Evolutionary conservation across 2,113 vertebrate species (phyloP), one percentile per base, ranked within the genome.

Genomic region (Urocolius indicus): DNA sequence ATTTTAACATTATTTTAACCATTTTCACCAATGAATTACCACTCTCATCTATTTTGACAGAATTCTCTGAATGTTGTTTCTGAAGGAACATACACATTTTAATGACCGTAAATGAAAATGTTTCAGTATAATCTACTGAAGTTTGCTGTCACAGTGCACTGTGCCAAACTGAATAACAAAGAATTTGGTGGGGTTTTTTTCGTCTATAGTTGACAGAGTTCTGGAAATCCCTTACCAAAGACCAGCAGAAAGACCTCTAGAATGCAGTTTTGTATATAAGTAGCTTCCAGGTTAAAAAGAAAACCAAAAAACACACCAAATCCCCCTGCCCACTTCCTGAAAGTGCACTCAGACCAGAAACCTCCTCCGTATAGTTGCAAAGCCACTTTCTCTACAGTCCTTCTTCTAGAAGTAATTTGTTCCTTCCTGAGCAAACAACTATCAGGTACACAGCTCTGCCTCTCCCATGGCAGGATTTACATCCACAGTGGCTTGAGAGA

Each of bases 181-280:
- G 62, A 10, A 1, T 5, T 18, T 5, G 38, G 9, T 41, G 32
- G 4, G 3, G 0, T 0, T 27, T 45, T 71, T 61, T 82, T 51
- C 57, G 6, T 45, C 12, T 41, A 34, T 55, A 32, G 61, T 62
- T 58, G 19, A 72, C 16, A 22, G 0, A 73, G 5, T 29, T 52
- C 30, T 61, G 74, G 82, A 87, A 72, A 87, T 13, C 30, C 15
- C 8, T 76, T 59, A 24, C 4, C 43, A 36, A n/a, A 59, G 3
- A 61, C 43, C 38, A 69, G 9, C 29, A 68, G 22, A 83, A 80
- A 36, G 9, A 49, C 8, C 5, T 76, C 24, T 29, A 3, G 32
- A 73, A 58, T 10, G 10, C 9, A 21, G 23, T 22, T 85, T 41
- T 88, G 16, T 26, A 46, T 58, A 52, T 21, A 49, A 46, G 27